These are phyloP conservation scores for Eulemur coronatus DNA, from an alignment of 2,797 vertebrate species.

Conservation along the genomic window DNA sequence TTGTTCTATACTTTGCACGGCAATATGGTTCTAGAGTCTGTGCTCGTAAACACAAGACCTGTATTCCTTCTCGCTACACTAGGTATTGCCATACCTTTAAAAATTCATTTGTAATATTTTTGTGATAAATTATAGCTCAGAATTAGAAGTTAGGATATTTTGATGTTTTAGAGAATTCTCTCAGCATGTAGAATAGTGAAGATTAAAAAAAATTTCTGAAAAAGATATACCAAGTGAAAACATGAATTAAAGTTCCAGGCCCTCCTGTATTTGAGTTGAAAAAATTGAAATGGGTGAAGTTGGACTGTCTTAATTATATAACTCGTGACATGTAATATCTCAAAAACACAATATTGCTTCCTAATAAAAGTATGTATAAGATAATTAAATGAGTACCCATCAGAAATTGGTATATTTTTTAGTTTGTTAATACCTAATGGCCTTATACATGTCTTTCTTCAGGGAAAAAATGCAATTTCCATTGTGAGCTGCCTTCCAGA, in stretches of 20 bases:
- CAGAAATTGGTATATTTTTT: neutral
- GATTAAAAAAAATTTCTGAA: neutral
- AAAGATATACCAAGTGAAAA: neutral
- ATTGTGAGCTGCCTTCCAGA: constrained; percentile 69
- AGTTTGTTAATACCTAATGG: constrained; percentile 38
- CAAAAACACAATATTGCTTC: neutral
- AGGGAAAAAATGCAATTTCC: constrained; percentile 64
- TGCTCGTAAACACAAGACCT: neutral
- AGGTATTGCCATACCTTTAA: neutral
- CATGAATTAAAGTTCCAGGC: neutral
- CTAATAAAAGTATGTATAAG: neutral
- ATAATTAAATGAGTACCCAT: neutral
- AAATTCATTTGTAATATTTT: neutral
- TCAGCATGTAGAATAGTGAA: neutral
- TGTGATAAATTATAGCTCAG: neutral
- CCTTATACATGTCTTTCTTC: constrained; percentile 63
- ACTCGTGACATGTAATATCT: neutral
- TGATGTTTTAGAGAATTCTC: neutral
- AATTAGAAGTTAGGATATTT: constrained; percentile 35
- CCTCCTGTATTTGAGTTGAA: constrained; percentile 40
- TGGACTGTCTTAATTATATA: neutral
- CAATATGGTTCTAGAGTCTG: neutral
- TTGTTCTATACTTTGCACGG: neutral
- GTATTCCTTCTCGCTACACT: neutral
- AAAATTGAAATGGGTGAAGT: neutral